These are phyloP conservation scores for Calcarius lapponicus DNA, from an alignment of 2,797 vertebrate genomes.

Conservation along the genomic window DNA sequence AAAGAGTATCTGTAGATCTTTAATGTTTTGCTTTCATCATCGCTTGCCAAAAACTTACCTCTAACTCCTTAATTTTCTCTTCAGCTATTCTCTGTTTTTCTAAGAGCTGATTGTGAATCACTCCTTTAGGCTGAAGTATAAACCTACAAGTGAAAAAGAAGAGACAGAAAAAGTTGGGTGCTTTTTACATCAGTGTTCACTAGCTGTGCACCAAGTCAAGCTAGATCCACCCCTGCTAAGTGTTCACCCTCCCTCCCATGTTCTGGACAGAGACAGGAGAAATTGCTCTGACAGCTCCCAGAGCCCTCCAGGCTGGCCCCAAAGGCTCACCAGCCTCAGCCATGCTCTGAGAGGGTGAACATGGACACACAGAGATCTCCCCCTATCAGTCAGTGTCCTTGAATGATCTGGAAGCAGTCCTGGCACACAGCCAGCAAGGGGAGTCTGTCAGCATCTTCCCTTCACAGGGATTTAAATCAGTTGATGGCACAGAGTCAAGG, in stretches of 20 bases:
- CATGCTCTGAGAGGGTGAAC: neutral
- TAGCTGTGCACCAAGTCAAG: neutral
- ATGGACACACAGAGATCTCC: neutral
- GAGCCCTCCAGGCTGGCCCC: neutral
- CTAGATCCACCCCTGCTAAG: neutral
- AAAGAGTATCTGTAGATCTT: neutral
- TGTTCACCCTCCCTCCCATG: rapidly evolving
- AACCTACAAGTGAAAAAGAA: slow-evolving; percentile 82
- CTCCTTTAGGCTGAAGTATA: slow-evolving; percentile 91
- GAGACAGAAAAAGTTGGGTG: neutral
- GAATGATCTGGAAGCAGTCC: neutral
- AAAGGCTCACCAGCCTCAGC: neutral
- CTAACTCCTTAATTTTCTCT: slow-evolving; percentile 94
- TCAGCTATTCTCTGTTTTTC: slow-evolving; percentile 93
- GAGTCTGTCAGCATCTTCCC: neutral
- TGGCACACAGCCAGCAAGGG: neutral
- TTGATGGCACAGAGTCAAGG: neutral
- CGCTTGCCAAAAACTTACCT: slow-evolving; percentile 79
- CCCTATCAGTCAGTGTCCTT: neutral
- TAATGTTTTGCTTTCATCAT: neutral
- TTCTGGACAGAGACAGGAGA: neutral
- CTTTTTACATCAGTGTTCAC: neutral
- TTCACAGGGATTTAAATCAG: neutral
- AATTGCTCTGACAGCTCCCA: neutral
- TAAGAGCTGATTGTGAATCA: slow-evolving; percentile 87